Conservation (phyloP, 53 echinoderm and acorn worm species). For the Holothuria scabra region DNA sequence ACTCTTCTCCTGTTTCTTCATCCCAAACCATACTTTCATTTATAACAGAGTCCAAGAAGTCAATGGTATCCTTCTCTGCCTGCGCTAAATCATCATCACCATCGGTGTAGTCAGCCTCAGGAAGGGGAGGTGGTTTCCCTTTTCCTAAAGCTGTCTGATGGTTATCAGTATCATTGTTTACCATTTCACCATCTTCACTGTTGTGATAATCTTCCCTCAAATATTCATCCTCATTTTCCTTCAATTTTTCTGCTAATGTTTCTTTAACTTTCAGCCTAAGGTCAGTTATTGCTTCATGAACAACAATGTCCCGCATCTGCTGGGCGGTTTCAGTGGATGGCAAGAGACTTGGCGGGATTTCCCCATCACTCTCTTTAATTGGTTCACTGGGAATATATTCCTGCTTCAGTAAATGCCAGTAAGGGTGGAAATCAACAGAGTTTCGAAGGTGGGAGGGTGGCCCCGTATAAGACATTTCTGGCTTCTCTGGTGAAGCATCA, state of each 20-base stretch:
- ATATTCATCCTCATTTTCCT: slow-evolving; percentile 57
- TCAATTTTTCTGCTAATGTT: slow-evolving; percentile 61
- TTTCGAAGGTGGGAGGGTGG: slow-evolving; percentile 93
- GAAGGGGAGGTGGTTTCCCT: slow-evolving; percentile 6
- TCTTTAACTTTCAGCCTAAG: slow-evolving; percentile 76
- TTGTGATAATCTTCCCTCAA: neutral
- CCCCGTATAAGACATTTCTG: slow-evolving; percentile 94
- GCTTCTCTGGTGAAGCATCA: slow-evolving; percentile 39
- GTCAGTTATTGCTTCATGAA: slow-evolving; percentile 75
- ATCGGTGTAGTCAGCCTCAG: slow-evolving; percentile 14
- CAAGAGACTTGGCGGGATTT: slow-evolving; percentile 71
- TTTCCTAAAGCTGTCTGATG: neutral
- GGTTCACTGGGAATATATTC: slow-evolving; percentile 70
- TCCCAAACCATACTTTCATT: slow-evolving; percentile 79
- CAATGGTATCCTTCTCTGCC: slow-evolving; percentile 84
- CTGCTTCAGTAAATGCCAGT: slow-evolving; percentile 73
- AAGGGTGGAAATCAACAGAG: slow-evolving; percentile 93
- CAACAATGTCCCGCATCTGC: slow-evolving; percentile 85
- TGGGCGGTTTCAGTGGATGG: slow-evolving; percentile 81
- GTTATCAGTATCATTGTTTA: neutral
- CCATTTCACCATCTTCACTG: neutral
- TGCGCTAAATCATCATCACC: slow-evolving; percentile 10
- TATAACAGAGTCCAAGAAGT: slow-evolving; percentile 91
- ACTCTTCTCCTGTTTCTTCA: slow-evolving; percentile 48
- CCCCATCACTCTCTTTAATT: slow-evolving; percentile 55